Base-by-base conservation (phyloP, 2,797 vertebrate species). In the Melanotaenia pygmaea region DNA sequence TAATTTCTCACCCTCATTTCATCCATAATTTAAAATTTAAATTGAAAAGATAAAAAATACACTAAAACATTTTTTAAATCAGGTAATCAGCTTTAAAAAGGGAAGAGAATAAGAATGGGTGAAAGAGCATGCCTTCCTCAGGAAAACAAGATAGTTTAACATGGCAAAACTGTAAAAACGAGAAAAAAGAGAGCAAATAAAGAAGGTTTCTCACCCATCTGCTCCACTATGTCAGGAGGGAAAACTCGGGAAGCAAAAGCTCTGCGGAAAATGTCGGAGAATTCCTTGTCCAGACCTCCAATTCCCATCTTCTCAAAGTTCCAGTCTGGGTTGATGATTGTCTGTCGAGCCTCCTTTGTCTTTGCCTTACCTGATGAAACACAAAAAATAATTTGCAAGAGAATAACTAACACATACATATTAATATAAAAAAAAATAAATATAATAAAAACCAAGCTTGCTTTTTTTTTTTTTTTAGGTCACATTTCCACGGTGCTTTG, bases 271-370 rank as follows among this genome's bases (percentile, higher is more conserved):
- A 99, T 99, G 79, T 95, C 97, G 0, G 98, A 99, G 74, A 99
- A 99, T 77, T 99, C 97, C 74, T 94, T 98, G 91, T 99, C 97
- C 8, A 99, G 94, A 59, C 97, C 98, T 12, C 98, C 98, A 1
- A 99, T 99, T 3, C 97, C 98, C 98, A 99, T 99, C 76, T 95
- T 96, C 93, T 98, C 98, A 87, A 99, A 99, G 86, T 99, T 99
- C 98, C 97, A 99, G 91, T 99, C 98, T 0, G 97, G 98, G 86
- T 96, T 98, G 91, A 99, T 99, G 92, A 99, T 98, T 10, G 97
- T 97, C 91, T 99, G 97, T 0, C 96, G 95, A 34, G 96, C 95
- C 78, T 96, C 97, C 87, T 96, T 97, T 79, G 97, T 98, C 92
- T 97, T 99, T 51, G 97, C 94, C 85, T 98, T 99, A 16, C 98